Conservation (phyloP, 2,113 vertebrate species). For the Otus sunia region DNA sequence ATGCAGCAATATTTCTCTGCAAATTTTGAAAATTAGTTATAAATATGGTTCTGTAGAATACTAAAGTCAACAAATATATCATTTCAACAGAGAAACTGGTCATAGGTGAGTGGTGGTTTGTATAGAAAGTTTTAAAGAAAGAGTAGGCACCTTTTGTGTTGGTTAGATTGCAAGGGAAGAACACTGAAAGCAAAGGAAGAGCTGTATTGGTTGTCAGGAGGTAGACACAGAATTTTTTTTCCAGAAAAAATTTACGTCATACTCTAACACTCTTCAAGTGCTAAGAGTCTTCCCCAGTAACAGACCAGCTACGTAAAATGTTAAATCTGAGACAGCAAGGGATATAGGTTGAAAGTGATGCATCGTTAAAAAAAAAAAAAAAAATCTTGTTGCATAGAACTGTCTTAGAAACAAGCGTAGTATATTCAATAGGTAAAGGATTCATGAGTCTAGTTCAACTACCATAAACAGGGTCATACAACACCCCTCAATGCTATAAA, state of each 20-base stretch:
- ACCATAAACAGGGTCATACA: background rate
- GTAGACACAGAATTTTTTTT: background rate
- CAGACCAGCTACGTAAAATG: background rate
- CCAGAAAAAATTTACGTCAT: background rate
- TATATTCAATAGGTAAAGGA: background rate
- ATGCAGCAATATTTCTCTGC: background rate
- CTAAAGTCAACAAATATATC: background rate
- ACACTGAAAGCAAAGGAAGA: background rate
- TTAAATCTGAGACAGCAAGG: background rate
- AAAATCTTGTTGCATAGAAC: background rate
- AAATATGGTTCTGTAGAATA: background rate
- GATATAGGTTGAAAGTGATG: background rate
- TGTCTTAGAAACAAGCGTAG: background rate
- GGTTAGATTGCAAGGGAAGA: background rate
- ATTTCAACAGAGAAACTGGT: background rate
- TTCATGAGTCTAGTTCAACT: background rate
- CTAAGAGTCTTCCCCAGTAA: background rate
- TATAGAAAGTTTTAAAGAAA: background rate
- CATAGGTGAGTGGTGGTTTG: background rate
- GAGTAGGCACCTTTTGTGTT: background rate
- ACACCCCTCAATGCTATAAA: background rate
- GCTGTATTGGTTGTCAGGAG: accelerated
- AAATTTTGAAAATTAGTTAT: background rate
- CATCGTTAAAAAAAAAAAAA: background rate
- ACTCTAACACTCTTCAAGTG: background rate